Conservation (phyloP, 2,113 vertebrate species). For the Helogale parvula region DNA sequence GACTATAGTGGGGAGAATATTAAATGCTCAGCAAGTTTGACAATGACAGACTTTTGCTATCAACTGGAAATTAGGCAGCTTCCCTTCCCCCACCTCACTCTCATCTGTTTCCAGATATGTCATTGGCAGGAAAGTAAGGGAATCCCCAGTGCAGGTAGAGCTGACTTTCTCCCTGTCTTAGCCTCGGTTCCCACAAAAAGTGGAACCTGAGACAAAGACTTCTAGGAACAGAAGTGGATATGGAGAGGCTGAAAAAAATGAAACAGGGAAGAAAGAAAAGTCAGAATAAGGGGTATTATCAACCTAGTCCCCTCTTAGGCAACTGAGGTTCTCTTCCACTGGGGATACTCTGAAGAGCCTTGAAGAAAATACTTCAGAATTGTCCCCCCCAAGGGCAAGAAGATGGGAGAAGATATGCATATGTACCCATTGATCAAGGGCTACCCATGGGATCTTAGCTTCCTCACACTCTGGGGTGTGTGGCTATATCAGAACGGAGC, state of each 20-base stretch:
- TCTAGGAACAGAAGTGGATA: neutral
- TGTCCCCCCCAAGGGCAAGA: neutral
- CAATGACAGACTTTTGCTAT: neutral
- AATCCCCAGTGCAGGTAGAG: neutral
- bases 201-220: neutral
- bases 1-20: neutral
- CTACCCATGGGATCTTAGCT: neutral
- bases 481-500: neutral
- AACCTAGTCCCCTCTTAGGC: neutral
- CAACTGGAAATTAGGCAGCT: neutral
- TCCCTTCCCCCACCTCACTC: neutral
- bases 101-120: neutral
- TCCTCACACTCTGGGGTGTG: neutral
- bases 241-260: neutral
- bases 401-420: neutral
- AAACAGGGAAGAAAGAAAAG: neutral
- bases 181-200: neutral
- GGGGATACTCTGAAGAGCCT: neutral
- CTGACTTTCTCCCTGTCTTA: neutral
- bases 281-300: neutral
- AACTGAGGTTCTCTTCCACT: neutral
- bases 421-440: neutral
- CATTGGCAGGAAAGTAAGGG: neutral
- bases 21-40: neutral
- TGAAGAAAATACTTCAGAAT: neutral